Evolutionary conservation across 1,140 invertebrate genomes (phyloP), one percentile per base, ranked within the genome.

Genomic region (Babylonia areolata): DNA sequence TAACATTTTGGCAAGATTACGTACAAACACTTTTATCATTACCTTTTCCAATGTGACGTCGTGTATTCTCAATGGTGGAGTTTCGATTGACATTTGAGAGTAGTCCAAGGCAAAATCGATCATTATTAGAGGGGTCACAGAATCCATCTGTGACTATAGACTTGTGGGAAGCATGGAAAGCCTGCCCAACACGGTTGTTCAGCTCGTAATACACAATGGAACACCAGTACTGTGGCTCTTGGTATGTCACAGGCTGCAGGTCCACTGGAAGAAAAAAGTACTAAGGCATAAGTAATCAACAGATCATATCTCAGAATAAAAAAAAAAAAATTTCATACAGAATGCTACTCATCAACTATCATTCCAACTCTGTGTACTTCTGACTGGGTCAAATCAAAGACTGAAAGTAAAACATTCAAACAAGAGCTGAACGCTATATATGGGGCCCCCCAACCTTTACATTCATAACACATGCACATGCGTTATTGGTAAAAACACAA

Each of bases 51-150:
- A 99, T 99, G 93, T 99, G 98, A 91, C 98, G 96, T 89, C 98
- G 95, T 11, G 98, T 99, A 92, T 99, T 99, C 95, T 99, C 98
- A 90, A 99, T 99, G 3, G 98, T 99, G n/a, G 98, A 98, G 94
- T 99, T 99, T 87, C 98, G 95, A 94, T 99, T 99, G 40, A 99
- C 98, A 95, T 99, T 99, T 73, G 98, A 99, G 84, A 99, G 95
- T 88, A 99, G 97, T 0, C 98, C 98, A 9, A 99, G 95, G 92
- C 98, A 99, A 94, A 99, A 99, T 69, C 98, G 97, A 88, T 95
- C 97, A 23, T 98, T 99, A 86, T 95, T 95, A 85, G 97, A 97
- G 0, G 98, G 98, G 95, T 99, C 98, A 85, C 98, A 99, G 92
- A 99, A 99, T 0, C 98, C 98, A 94, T 99, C 98, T 1, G 99